Evolutionary conservation across 2,113 vertebrate genomes (phyloP), one percentile per base, ranked within the genome.

Genomic region (Aleadryas rufinucha): DNA sequence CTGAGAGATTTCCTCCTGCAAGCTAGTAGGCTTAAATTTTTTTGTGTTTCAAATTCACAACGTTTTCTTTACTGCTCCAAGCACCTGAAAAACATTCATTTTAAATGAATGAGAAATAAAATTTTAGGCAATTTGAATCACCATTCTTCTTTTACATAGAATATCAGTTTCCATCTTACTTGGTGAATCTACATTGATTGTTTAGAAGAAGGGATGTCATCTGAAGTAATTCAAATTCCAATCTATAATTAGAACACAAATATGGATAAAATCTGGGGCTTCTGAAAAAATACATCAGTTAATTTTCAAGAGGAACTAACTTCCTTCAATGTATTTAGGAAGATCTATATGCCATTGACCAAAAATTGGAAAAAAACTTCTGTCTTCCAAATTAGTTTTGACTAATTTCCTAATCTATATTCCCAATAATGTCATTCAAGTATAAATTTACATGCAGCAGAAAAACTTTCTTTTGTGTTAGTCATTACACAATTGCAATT

Each of bases 1-100:
- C 47, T 6, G 4, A 74, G 47, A 0, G 0, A 16, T 45, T 83
- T 64, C n/a, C 66, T 68, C 42, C n/a, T 13, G 7, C 2, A 1
- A 74, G 50, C 1, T 2, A 50, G 16, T 11, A 52, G 56, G 47
- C 17, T 41, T 41, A 69, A 26, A 24, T 53, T 45, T 68, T 45
- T 20, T 27, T 37, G 18, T 61, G 9, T 20, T 13, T 86, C 44
- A 64, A 42, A 18, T 47, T 59, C 76, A n/a, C 15, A n/a, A 72
- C 56, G 17, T 74, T 88, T 88, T 56, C 2, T 41, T 80, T 64
- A 65, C 19, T 57, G 13, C 11, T 80, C n/a, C 23, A 41, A 77
- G 45, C 13, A 45, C 18, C 10, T 65, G 15, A 33, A 31, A 81
- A 80, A 27, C 5, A 28, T 37, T 45, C 5, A 35, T 61, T 84